phyloP scores from a whole-genome alignment of 2,888 invertebrate genomes.

The Heliconius sara region DNA sequence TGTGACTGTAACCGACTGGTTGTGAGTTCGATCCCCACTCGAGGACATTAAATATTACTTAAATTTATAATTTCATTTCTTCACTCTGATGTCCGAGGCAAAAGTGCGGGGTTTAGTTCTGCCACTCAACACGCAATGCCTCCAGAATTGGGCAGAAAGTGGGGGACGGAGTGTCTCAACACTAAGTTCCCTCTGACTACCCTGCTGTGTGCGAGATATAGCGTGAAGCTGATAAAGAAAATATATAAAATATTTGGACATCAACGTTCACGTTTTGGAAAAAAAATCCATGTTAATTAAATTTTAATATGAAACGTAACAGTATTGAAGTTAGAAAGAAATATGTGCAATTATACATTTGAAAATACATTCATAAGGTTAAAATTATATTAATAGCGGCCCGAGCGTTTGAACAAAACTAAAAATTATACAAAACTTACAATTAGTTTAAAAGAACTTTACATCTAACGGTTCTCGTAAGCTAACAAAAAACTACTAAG shows the following conservation, averaged over 20 bases:
- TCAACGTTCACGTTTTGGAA: background rate
- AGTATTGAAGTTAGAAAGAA: background rate
- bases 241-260: background rate
- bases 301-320: background rate
- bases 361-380: background rate
- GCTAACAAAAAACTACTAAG: constrained; percentile 13
- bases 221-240: no score
- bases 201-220: no score
- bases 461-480: constrained; percentile 14
- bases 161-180: no score
- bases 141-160: no score
- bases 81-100: no score
- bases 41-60: no score
- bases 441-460: background rate
- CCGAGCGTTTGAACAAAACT: background rate
- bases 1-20: no score
- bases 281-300: background rate
- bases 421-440: background rate
- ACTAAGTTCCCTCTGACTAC: no score
- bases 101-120: no score
- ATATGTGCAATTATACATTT: background rate
- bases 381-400: background rate
- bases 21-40: no score
- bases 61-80: no score
- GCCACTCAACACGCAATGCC: no score